Evolutionary conservation across 2,888 invertebrate species (phyloP), one percentile per base, ranked within the genome.

Genomic region (Conchocele bisecta): DNA sequence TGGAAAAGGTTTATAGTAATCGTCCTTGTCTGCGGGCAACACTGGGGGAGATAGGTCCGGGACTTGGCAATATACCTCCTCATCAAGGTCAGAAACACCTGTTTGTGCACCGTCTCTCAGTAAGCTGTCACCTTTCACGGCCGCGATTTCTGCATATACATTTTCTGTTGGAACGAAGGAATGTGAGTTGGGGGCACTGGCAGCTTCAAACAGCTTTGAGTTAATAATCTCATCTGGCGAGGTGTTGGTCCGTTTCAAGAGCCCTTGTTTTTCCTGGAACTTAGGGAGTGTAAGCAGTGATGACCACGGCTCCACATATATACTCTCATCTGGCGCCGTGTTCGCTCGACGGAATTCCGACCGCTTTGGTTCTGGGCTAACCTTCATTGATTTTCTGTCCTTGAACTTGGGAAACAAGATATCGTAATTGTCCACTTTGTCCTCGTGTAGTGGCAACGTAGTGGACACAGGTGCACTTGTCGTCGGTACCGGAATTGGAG

Each of bases 71-170:
- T 41, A 41, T 13, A 41, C 22, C 22, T 35, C 37, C 15, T 35
- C 11, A 15, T 35, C 22, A 41, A 17, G 17, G n/a, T 41, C 22
- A 20, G 42, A 20, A 41, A 20, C 15, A 13, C 42, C n/a, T 5
- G n/a, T 22, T 15, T 35, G 37, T 35, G 11, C 37, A 11, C 11
- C 15, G 15, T 35, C 11, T 11, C 37, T 35, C 15, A 13, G 7
- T 41, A 20, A 20, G 4, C 7, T 7, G n/a, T 41, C 42, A 41
- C 22, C 42, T 20, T 17, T 13, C 42, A 41, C 42, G 22, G 22
- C 74, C 24, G 73, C 42, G 61, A 77, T 77, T 60, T 77, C 77
- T 17, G 70, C 51, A 17, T 74, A 77, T 24, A 68, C 67, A 53
- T 65, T 60, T 61, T 77, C 74, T n/a, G 29, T 61, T 13, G n/a